Evolutionary conservation across 2,888 invertebrate genomes (phyloP), one percentile per base, ranked within the genome.

Genomic region (Drosophila antonietae): DNA sequence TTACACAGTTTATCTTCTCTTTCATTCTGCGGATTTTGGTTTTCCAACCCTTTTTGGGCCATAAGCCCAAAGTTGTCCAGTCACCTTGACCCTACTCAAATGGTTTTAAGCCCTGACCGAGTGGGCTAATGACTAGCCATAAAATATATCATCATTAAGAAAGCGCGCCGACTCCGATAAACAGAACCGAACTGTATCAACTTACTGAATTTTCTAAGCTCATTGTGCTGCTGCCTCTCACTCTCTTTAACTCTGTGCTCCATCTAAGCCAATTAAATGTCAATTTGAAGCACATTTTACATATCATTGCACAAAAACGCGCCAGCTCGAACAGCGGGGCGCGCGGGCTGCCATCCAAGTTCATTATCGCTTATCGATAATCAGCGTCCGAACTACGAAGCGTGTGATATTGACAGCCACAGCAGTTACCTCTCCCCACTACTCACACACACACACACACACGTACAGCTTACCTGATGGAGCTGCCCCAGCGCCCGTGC

Each of bases 201-300:
- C 80, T 83, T 75, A 61, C 68, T 53, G 39, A 35, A 67, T 61
- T 68, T 78, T 57, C 68, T 73, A 71, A 70, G 62, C 63, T 68
- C 59, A 58, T 63, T 65, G 9, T 14, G 43, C 43, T 43, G 49
- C 51, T 44, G 20, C 44, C 7, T 23, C 51, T 14, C 9, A 14
- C 47, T 18, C 9, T 15, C 46, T 51, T 15, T 15, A 37, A 41
- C 53, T 53, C 18, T 33, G 33, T 33, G 18, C 57, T 37, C 33
- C 37, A 35, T 65, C 70, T 66, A 75, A 78, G 73, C 81, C 87
- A 87, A 87, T 84, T 87, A 87, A 74, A 78, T 76, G 74, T 66
- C 84, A 73, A 84, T 87, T 87, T 78, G 73, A 80, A 72, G 69
- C 75, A 73, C 69, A 87, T 87, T 87, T 84, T 78, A 83, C 84